phyloP scores from a whole-genome alignment of 1,140 invertebrate species.

The Trigoniulus corallinus region DNA sequence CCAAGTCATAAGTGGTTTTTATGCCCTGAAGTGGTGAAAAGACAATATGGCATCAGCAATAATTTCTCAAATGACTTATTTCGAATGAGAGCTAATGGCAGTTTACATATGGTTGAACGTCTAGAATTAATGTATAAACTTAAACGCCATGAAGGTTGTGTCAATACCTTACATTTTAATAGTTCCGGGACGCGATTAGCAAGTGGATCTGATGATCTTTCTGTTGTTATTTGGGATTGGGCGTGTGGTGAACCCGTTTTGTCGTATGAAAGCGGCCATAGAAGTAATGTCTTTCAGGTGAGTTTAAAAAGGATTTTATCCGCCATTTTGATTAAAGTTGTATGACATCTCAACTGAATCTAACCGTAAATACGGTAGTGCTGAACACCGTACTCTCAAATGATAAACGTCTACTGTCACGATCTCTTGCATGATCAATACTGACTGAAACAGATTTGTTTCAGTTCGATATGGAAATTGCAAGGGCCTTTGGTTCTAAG shows the following conservation, averaged over 20 bases:
- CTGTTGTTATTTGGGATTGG: slow-evolving; percentile 83
- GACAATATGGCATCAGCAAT: slow-evolving; percentile 38
- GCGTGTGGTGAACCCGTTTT: slow-evolving; percentile 42
- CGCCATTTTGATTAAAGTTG: slow-evolving; percentile 52
- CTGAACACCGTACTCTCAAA: no score
- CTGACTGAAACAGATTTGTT: not conserved
- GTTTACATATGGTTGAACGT: slow-evolving; percentile 61
- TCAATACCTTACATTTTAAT: slow-evolving; percentile 85
- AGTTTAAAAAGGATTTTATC: slow-evolving; percentile 45
- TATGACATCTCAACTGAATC: no score
- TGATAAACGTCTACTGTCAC: not conserved
- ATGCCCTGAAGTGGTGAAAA: slow-evolving; percentile 28
- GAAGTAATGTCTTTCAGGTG: slow-evolving; percentile 79
- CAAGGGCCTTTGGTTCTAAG: no score
- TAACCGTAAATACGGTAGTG: no score
- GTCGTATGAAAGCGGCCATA: slow-evolving; percentile 57
- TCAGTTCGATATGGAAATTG: not conserved
- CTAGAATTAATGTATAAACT: slow-evolving; percentile 61
- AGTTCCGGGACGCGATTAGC: slow-evolving; percentile 52
- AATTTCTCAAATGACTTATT: slow-evolving; percentile 38
- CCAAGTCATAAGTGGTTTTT: slow-evolving; percentile 50
- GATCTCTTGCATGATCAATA: not conserved
- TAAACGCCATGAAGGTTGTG: slow-evolving; percentile 68
- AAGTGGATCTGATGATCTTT: slow-evolving; percentile 79
- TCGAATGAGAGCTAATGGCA: slow-evolving; percentile 54